phyloP scores from a whole-genome alignment of 92 coral and sea anemone genomes.

The Umimayanthus kanabou region DNA sequence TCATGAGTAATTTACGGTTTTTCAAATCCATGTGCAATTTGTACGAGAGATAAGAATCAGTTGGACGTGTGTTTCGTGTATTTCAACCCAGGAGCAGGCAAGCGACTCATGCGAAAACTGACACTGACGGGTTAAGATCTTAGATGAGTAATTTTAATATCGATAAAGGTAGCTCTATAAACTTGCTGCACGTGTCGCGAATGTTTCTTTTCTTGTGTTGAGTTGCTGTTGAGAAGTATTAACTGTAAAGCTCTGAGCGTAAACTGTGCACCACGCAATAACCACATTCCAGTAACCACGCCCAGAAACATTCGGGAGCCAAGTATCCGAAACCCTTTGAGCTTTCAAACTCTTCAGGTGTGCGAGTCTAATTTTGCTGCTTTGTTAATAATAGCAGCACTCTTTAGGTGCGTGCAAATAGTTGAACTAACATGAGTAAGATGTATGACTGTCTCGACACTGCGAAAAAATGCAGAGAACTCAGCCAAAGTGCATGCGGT shows the following conservation, averaged over 20 bases:
- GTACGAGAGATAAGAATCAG: conserved; percentile 35
- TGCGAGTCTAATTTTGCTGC: not conserved
- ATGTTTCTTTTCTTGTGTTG: conserved; percentile 3
- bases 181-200: conserved; percentile 29
- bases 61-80: not conserved
- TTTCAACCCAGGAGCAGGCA: not conserved
- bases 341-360: not conserved
- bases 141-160: conserved; percentile 19
- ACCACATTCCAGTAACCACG: conserved; percentile 17
- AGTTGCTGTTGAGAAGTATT: conserved; percentile 27
- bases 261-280: not conserved
- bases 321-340: not conserved
- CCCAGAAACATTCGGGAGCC: not conserved
- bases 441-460: not conserved
- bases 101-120: conserved; percentile 2
- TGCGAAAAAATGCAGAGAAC: not conserved
- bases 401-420: not conserved
- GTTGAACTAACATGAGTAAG: not conserved
- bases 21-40: conserved; percentile 36
- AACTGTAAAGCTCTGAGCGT: not conserved
- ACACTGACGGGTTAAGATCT: not conserved
- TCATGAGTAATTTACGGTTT: conserved; percentile 32
- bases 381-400: not conserved
- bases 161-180: conserved; percentile 23
- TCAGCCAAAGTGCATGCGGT: too few species aligned